Evolutionary conservation across 2,113 vertebrate species (phyloP), one percentile per base, ranked within the genome.

Genomic region (Nannospalax galili): DNA sequence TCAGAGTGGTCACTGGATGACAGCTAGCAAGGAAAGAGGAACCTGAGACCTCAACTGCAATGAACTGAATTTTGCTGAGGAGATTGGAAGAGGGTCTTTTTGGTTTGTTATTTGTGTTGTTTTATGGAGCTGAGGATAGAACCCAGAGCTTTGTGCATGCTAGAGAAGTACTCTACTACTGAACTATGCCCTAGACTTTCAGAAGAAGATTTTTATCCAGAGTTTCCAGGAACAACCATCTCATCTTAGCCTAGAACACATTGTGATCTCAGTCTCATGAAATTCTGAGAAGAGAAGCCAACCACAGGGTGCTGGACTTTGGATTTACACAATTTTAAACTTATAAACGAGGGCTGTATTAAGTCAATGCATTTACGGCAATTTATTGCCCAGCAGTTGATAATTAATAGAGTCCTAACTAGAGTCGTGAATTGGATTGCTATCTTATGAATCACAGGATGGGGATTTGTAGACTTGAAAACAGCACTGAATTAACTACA

Each of bases 401-500:
- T 65, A 75, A 92, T 48, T 92, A 72, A 86, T 58, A 86, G 2
- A 65, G 42, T 85, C 16, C 32, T 88, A 77, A 90, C 3, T 93
- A 64, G 45, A 79, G 8, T 92, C 45, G 35, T 73, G 26, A 60
- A 80, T 1, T 15, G 15, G 6, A 19, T 4, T 89, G 74, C 40
- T 92, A 7, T 89, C 70, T 84, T 88, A 88, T 67, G 37, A 88
- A 65, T 56, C 52, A 90, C 48, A 88, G 11, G 80, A 88, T 82
- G 42, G 48, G 20, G 56, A 81, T 92, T 62, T 84, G 37, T 72
- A 67, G 40, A 7, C 73, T 67, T 82, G 77, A 62, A 96, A 95
- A 24, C n/a, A 92, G 60, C 40, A 74, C 7, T 87, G 70, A 91
- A 79, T 93, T 85, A 91, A 79, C 92, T 85, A 37, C 14, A 74